Percentiles rank a stretch among this genome's conserved stretches.
Conservation (phyloP, 2,888 invertebrate species). For the Yponomeuta plumbellus region DNA sequence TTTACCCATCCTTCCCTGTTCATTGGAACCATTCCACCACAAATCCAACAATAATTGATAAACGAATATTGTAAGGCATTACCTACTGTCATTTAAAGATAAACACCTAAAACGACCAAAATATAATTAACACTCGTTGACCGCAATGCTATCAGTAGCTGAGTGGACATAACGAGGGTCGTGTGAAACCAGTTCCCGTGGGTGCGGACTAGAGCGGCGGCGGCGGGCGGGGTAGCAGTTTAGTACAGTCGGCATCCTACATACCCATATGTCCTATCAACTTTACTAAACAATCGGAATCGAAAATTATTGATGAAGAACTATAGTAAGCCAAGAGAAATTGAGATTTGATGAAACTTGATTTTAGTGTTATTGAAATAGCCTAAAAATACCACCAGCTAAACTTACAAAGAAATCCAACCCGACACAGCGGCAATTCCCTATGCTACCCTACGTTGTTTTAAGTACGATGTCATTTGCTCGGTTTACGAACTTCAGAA, state of each 20-base stretch:
- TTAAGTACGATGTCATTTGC: conserved; percentile 7
- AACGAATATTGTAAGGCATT: not conserved
- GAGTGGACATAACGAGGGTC: conserved; percentile 31
- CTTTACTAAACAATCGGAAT: not conserved
- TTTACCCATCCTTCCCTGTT: conserved; percentile 37
- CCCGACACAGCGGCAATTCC: not conserved
- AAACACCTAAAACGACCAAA: not conserved
- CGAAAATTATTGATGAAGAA: too few relatives aligned
- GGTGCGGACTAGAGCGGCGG: conserved; percentile 40
- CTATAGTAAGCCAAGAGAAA: too few relatives aligned
- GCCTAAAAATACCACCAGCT: not conserved
- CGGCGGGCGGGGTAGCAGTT: conserved; percentile 17
- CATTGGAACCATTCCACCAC: conserved; percentile 28
- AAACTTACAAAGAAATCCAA: not conserved
- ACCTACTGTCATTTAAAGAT: not conserved
- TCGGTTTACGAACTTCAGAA: conserved; percentile 5
- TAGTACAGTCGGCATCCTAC: not conserved
- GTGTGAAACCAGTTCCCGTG: conserved; percentile 56
- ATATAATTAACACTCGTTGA: conserved; percentile 10
- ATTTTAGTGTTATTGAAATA: not conserved
- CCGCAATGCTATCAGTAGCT: conserved; percentile 20
- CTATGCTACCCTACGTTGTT: not conserved
- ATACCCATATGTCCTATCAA: not conserved
- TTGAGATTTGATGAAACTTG: not conserved
- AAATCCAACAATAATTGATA: not conserved